Evolutionary conservation across 2,113 vertebrate species (phyloP).

Genomic region (Lontra canadensis): DNA sequence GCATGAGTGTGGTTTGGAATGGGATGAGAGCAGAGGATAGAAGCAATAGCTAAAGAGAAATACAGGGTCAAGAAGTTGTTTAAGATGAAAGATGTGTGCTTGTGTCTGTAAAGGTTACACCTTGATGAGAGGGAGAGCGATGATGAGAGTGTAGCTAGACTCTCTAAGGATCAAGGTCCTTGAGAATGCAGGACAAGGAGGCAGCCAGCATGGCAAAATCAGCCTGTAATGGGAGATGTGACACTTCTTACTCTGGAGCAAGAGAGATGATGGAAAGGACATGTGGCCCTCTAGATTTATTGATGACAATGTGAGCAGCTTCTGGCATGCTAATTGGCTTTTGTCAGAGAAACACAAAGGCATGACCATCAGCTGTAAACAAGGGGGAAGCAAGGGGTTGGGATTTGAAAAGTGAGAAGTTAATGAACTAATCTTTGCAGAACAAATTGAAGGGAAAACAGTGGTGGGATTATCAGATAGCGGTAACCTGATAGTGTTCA

Average conservation of each 20-base stretch:
- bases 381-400: not conserved
- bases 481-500: not conserved
- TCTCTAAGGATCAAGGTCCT: not conserved
- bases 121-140: not conserved
- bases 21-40: not conserved
- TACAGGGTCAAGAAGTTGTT: not conserved
- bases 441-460: not conserved
- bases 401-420: conserved; percentile 2
- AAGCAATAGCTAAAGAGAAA: not conserved
- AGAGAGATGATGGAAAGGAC: not conserved
- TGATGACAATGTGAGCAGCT: not conserved
- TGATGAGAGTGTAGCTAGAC: not conserved
- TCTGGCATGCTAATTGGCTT: not conserved
- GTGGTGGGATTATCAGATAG: not conserved
- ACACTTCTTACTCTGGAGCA: not conserved
- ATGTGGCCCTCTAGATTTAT: not conserved
- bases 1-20: not conserved
- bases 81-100: not conserved
- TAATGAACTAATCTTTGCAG: not conserved
- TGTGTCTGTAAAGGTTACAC: not conserved
- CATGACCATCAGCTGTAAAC: not conserved
- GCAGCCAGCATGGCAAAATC: not conserved
- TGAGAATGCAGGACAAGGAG: not conserved
- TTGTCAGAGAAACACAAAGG: not conserved
- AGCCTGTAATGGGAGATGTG: not conserved